A percentile compares a stretch with the other conserved stretches of the same genome.
phyloP scores from a whole-genome alignment of 2,797 vertebrate genomes.

The Podarcis siculus region DNA sequence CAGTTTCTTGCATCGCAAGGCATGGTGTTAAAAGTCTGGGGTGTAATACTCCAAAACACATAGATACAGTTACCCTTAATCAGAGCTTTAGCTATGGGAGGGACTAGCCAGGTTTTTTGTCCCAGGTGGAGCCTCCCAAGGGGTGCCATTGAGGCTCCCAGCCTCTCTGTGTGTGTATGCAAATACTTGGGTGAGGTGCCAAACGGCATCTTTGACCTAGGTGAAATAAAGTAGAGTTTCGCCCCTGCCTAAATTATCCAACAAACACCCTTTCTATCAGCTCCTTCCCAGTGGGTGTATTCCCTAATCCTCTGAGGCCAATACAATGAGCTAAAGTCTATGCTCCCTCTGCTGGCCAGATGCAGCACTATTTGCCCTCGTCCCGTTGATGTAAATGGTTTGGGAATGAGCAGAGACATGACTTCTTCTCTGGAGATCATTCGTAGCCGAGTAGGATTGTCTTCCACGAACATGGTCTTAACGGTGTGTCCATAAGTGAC shows the following conservation, averaged over 20 bases:
- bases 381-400: neutral
- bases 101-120: too few relatives aligned
- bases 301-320: neutral
- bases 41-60: neutral
- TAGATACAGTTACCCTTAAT: neutral
- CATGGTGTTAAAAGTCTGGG: neutral
- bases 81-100: too few relatives aligned
- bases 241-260: neutral
- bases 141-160: too few relatives aligned
- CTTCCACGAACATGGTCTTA: too few relatives aligned
- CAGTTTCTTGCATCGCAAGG: neutral
- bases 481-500: too few relatives aligned
- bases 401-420: neutral
- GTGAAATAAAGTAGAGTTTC: too few relatives aligned
- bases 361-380: neutral
- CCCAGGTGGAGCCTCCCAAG: too few relatives aligned
- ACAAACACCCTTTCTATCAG: neutral
- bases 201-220: neutral
- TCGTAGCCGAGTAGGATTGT: too few relatives aligned
- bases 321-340: neutral
- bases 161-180: too few relatives aligned
- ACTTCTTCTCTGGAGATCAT: too few relatives aligned
- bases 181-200: too few relatives aligned
- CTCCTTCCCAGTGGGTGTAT: neutral
- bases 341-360: neutral